A percentile compares a stretch with the other conserved stretches of the same genome.
Evolutionary conservation across 2,113 vertebrate genomes (phyloP).

Genomic region (Cygnus atratus): DNA sequence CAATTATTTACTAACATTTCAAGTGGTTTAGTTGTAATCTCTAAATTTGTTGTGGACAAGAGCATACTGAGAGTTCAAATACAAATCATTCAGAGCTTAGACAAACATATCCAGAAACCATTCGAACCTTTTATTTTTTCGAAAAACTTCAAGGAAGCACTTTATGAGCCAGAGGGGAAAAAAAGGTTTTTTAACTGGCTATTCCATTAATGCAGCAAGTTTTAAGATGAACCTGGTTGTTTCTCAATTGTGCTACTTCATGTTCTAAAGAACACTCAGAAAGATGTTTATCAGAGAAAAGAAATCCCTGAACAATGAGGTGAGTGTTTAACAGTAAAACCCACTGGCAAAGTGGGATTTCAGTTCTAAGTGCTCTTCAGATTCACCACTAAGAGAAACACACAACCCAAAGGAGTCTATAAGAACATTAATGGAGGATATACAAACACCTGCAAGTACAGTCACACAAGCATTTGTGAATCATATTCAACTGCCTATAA

Average conservation of each 20-base stretch:
- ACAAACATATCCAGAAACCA: not conserved
- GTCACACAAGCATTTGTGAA: not conserved
- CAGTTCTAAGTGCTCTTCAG: not conserved
- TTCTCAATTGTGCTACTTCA: not conserved
- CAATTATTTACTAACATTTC: slow-evolving; percentile 5
- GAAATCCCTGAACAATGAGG: not conserved
- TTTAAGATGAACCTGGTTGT: not conserved
- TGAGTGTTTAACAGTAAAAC: not conserved
- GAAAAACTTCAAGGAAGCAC: not conserved
- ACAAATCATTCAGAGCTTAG: not conserved
- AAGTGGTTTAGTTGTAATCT: not conserved
- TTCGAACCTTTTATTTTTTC: not conserved
- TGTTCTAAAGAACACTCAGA: not conserved
- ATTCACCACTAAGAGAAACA: not conserved
- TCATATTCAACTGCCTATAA: not conserved
- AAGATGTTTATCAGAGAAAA: not conserved
- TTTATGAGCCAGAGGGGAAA: not conserved
- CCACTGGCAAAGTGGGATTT: not conserved
- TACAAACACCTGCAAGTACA: not conserved
- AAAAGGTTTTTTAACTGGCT: not conserved
- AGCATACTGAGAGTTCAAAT: not conserved
- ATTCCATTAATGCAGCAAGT: not conserved
- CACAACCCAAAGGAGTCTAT: not conserved
- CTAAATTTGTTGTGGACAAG: not conserved
- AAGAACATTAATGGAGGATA: not conserved